Base-by-base conservation (phyloP, 2,888 invertebrate genomes). In the Synanthedon vespiformis region DNA sequence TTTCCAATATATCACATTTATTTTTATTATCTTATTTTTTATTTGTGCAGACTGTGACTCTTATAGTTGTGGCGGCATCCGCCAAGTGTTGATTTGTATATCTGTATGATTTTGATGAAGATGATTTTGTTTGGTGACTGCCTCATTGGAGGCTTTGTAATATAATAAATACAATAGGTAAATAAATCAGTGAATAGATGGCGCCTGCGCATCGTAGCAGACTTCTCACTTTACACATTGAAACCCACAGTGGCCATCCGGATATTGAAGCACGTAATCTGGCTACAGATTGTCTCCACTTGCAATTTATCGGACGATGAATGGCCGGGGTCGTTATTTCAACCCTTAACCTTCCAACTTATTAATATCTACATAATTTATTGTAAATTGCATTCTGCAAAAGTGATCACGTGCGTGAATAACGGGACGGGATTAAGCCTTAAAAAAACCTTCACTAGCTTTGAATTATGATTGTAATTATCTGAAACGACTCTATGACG, bases 191-290 rank as follows among this genome's bases (percentile, higher is more conserved):
- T 34, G 34, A 34, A 34, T 34, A 34, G 10, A 34, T 34, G 34
- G 34, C 34, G 48, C n/a, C 18, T 12, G 18, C 18, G 18, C 34
- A 34, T 34, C 10, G 34, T 34, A 34, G 6, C 34, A 10, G 34
- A 34, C 34, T 34, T 34, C 34, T 34, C 34, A 34, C 34, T 34
- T 34, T 34, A 34, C 34, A 34, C 34, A 34, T 34, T 10, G 34
- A 34, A 34, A 34, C 34, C 34, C 34, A 34, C 34, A 34, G 34
- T 34, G 34, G 34, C 34, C 34, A 34, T 63, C 80, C 85, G 87
- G 87, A 87, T 87, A 87, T 87, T 87, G 82, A 75, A 85, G 83
- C 85, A 86, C 86, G 85, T 87, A 85, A 87, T 86, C 85, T 81
- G 79, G 74, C 76, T 79, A 78, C 80, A 77, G 73, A 76, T 73